Percentiles rank a stretch among this genome's conserved stretches.
phyloP scores from a whole-genome alignment of 2,888 invertebrate genomes.

The Philopedon plagiatum region DNA sequence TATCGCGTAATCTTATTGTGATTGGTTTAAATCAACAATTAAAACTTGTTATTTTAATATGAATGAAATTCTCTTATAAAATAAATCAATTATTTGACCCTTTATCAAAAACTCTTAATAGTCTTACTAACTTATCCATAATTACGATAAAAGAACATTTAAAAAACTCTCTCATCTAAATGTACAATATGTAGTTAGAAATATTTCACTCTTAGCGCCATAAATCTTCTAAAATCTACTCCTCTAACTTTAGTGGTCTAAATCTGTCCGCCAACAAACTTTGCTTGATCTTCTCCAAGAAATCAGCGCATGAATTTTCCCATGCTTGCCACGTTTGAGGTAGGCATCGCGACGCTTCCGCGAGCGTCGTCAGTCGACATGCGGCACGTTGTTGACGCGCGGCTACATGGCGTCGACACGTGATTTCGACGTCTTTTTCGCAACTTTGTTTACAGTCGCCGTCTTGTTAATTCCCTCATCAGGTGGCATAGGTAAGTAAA shows the following conservation, averaged over 20 bases:
- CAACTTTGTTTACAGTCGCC: conserved; percentile 38
- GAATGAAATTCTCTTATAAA: too few relatives aligned
- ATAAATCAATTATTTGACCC: too few relatives aligned
- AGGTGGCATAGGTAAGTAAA: conserved; percentile 28
- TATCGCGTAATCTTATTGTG: too few relatives aligned
- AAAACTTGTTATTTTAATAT: too few relatives aligned
- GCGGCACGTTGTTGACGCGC: conserved; percentile 35
- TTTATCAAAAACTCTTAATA: too few relatives aligned
- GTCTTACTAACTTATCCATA: too few relatives aligned
- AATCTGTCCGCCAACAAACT: conserved; percentile 16
- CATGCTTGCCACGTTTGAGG: conserved; percentile 26
- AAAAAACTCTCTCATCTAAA: too few relatives aligned
- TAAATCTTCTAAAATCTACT: conserved; percentile 1
- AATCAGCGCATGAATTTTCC: conserved; percentile 41
- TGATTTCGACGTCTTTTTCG: conserved; percentile 31
- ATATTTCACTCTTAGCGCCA: not conserved
- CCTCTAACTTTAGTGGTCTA: not conserved
- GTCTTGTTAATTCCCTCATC: conserved; percentile 12
- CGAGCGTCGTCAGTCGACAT: conserved; percentile 36
- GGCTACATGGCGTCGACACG: conserved; percentile 38
- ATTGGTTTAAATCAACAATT: too few relatives aligned
- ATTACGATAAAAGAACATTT: too few relatives aligned
- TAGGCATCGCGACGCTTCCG: conserved; percentile 9
- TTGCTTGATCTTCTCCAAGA: conserved; percentile 24
- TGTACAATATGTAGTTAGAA: too few relatives aligned